phyloP scores from a whole-genome alignment of 2,113 vertebrate species.

The Lepus americanus region DNA sequence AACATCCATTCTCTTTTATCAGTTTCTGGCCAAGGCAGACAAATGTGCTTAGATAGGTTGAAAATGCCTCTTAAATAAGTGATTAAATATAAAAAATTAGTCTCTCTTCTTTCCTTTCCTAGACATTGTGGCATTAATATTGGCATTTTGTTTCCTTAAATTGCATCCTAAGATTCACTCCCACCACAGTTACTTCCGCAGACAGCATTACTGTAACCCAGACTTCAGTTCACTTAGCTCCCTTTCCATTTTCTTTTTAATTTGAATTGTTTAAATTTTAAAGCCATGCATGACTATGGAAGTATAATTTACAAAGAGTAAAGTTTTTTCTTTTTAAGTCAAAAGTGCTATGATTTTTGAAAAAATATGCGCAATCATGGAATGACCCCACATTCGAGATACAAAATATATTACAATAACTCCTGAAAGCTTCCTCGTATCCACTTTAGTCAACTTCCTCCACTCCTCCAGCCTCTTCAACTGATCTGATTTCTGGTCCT shows the following conservation, averaged over 20 bases:
- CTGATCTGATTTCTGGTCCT: neutral
- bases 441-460: neutral
- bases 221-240: neutral
- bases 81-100: conserved; percentile 69
- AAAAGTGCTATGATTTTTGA: neutral
- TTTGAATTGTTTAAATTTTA: neutral
- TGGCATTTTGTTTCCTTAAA: neutral
- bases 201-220: neutral
- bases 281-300: neutral
- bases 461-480: neutral
- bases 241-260: neutral
- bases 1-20: conserved; percentile 26
- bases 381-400: neutral
- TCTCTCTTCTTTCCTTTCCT: conserved; percentile 63
- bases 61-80: conserved; percentile 64
- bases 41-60: conserved; percentile 37
- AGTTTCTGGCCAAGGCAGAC: conserved; percentile 32
- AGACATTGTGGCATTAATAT: conserved; percentile 40
- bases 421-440: neutral
- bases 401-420: neutral
- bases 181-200: neutral
- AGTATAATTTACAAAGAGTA: neutral
- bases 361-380: neutral
- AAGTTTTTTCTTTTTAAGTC: neutral
- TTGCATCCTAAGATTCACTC: neutral